Conservation (phyloP, 2,888 invertebrate genomes). For the Muscina levida region DNA sequence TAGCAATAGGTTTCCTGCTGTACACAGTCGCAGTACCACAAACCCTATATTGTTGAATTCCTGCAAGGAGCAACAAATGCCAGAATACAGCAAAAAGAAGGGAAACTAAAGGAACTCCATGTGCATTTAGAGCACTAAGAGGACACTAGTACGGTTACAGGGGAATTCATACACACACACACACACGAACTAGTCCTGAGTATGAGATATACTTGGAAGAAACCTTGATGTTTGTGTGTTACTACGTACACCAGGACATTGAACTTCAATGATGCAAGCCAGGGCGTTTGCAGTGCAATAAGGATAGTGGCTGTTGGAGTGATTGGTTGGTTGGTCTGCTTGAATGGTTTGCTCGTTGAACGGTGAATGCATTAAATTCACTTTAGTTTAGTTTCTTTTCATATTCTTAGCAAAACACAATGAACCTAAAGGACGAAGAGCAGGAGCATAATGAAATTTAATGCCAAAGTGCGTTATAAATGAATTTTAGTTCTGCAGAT, state of each 20-base stretch:
- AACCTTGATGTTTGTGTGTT: slow-evolving; percentile 40
- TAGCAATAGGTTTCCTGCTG: slow-evolving; percentile 46
- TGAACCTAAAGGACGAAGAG: not conserved
- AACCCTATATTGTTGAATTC: slow-evolving; percentile 35
- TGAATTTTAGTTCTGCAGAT: slow-evolving; percentile 31
- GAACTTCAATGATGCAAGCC: slow-evolving; percentile 54
- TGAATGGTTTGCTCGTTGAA: slow-evolving; percentile 57
- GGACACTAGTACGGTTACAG: not conserved
- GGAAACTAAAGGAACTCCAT: not conserved
- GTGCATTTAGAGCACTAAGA: not conserved
- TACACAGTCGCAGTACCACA: not conserved
- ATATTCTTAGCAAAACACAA: not conserved
- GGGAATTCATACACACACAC: slow-evolving; percentile 2
- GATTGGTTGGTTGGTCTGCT: not conserved
- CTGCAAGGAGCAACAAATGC: slow-evolving; percentile 30
- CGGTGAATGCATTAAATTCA: slow-evolving; percentile 62
- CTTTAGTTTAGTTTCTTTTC: slow-evolving; percentile 47
- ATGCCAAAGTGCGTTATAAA: slow-evolving; percentile 64
- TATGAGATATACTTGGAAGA: slow-evolving; percentile 56
- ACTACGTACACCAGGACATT: slow-evolving; percentile 58
- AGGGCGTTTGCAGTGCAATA: not conserved
- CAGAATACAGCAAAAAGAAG: not conserved
- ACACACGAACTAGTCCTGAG: not conserved
- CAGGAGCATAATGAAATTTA: slow-evolving; percentile 62
- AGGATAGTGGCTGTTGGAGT: slow-evolving; percentile 22